phyloP scores from a whole-genome alignment of 1,140 invertebrate genomes.

The Conus ventricosus region DNA sequence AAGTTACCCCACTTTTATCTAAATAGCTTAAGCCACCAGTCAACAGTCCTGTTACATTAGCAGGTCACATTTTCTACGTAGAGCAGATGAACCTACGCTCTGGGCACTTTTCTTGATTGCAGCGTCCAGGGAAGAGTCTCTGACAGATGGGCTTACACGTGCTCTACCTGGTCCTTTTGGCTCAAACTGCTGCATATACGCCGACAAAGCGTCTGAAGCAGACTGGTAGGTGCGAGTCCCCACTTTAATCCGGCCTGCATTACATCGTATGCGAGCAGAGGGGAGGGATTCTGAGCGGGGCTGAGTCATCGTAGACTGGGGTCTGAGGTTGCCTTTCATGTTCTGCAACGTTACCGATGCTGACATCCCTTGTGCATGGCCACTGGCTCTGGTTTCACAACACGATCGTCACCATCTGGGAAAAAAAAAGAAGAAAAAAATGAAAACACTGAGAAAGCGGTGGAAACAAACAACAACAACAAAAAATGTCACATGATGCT shows the following conservation, averaged over 20 bases:
- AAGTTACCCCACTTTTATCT: background rate
- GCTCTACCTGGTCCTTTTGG: background rate
- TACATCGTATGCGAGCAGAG: conserved; percentile 46
- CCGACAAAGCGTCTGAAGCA: conserved; percentile 58
- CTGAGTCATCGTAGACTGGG: background rate
- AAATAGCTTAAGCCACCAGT: background rate
- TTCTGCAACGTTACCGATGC: background rate
- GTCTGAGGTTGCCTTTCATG: conserved; percentile 4
- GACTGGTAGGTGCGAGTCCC: conserved; percentile 55
- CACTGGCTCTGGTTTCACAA: background rate
- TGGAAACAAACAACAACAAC: too few relatives aligned
- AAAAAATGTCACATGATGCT: too few relatives aligned
- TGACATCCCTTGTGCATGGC: background rate
- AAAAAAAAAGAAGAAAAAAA: too few relatives aligned
- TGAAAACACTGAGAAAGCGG: too few relatives aligned
- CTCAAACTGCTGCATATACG: conserved; percentile 61
- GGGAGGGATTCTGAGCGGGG: background rate
- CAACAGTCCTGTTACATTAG: conserved; percentile 21
- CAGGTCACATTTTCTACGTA: background rate
- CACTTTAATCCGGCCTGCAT: conserved; percentile 47
- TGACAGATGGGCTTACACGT: background rate
- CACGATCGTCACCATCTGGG: background rate
- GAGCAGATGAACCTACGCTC: background rate
- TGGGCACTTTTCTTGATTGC: background rate
- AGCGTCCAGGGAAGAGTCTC: background rate